Conservation (phyloP, 2,888 invertebrate genomes). For the Caenorhabditis uteleia region DNA sequence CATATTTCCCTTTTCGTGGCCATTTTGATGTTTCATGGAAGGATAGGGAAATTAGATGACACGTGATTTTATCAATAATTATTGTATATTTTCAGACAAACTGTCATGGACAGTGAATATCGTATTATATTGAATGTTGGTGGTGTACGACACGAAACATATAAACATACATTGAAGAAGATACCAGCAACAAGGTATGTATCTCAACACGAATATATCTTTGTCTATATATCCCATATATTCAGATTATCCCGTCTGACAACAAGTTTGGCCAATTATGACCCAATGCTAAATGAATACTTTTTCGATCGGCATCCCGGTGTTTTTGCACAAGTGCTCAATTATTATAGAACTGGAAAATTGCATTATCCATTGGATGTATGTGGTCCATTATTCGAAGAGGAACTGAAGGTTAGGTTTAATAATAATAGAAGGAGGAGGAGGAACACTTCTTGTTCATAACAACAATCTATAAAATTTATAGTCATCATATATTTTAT, state of each 20-base stretch:
- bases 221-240: not conserved
- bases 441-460: not conserved
- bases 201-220: not conserved
- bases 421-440: no score
- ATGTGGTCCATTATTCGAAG: constrained; percentile 97
- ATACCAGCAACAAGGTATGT: constrained; percentile 82
- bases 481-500: not conserved
- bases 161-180: constrained; percentile 79
- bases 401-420: constrained; percentile 88
- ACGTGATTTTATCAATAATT: not conserved
- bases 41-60: not conserved
- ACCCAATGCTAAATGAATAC: constrained; percentile 98
- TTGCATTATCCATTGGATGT: constrained; percentile 99
- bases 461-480: constrained; percentile 1
- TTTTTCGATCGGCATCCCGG: constrained; percentile 89
- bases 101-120: constrained; percentile 66
- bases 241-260: constrained; percentile 75
- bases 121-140: constrained; percentile 96
- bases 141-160: constrained; percentile 87
- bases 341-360: constrained; percentile 89
- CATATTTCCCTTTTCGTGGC: not conserved
- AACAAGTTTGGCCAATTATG: constrained; percentile 97
- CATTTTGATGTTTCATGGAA: no score
- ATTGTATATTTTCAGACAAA: constrained; percentile 35
- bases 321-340: constrained; percentile 88